Evolutionary conservation across 1,140 invertebrate species (phyloP).

Genomic region (Cydia splendana): DNA sequence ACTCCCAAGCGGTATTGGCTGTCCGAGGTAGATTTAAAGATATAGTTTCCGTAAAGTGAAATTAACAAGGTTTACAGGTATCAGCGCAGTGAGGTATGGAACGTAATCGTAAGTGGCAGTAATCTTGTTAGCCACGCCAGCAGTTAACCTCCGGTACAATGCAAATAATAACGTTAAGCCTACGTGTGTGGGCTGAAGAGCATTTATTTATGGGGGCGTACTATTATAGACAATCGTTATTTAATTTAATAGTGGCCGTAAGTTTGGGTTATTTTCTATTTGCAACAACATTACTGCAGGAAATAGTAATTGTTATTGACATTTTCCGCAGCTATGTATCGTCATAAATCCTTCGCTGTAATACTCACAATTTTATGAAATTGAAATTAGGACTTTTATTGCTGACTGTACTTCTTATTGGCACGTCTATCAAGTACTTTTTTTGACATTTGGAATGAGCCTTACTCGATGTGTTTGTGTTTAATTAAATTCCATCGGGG

Average conservation of each 20-base stretch:
- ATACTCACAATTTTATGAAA: no score
- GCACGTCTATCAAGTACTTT: no score
- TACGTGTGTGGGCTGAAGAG: not conserved
- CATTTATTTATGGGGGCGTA: not conserved
- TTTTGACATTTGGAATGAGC: no score
- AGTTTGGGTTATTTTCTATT: not conserved
- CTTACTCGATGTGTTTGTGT: no score
- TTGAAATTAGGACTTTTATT: no score
- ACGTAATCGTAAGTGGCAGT: slow-evolving; percentile 13
- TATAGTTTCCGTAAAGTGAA: not conserved
- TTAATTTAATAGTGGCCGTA: not conserved
- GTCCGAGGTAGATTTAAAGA: not conserved
- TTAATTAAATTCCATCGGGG: no score
- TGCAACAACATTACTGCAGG: not conserved
- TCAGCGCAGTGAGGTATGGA: not conserved
- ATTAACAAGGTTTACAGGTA: not conserved
- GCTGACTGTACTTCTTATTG: no score
- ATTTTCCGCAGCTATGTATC: no score
- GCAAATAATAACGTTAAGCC: slow-evolving; percentile 3
- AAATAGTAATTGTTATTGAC: no score
- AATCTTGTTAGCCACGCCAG: slow-evolving; percentile 1
- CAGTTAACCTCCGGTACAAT: slow-evolving; percentile 16
- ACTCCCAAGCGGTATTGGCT: not conserved
- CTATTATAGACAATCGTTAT: not conserved
- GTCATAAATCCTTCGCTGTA: no score